Evolutionary conservation across 2,797 vertebrate genomes (phyloP), one percentile per base, ranked within the genome.

Genomic region (Oceanodroma leucorhoa): DNA sequence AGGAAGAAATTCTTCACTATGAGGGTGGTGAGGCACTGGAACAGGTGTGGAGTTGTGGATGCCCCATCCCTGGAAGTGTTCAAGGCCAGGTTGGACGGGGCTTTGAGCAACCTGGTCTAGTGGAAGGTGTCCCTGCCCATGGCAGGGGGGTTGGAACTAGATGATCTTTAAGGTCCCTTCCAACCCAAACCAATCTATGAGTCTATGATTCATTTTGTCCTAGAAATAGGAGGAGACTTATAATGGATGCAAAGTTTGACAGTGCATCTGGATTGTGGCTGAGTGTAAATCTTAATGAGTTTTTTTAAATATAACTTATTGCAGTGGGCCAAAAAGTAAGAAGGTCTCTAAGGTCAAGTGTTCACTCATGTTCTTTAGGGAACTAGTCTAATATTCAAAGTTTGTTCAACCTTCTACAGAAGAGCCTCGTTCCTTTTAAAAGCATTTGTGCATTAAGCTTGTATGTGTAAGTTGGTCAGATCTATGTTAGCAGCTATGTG

Each of bases 401-500:
- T 36, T 29, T 11, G 40, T 72, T 57, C 30, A 38, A 2, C 21
- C 27, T 53, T 32, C 30, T 24, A 1, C 43, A n/a, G 4, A 43
- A 66, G 46, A 82, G 32, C 20, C 43, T 62, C 23, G 23, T 67
- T 50, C 58, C 23, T 70, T 83, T 50, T 66, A 6, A 89, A 75
- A 87, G 24, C 70, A 14, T 73, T 89, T 85, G n/a, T 51, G 27
- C 32, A 2, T 73, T 45, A n/a, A 43, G 34, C 34, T 40, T 40
- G 5, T 76, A 6, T 58, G 36, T 14, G 27, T 12, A 3, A 32
- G 18, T 48, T 71, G 34, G 3, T 72, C 57, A 77, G 53, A 27
- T 51, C 53, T 65, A 4, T 0, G 0, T 48, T 53, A 67, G 54
- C 41, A 91, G 30, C 46, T 78, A 10, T 3, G 0, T 26, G 15